These are phyloP conservation scores for Natator depressus DNA, from an alignment of 2,113 vertebrate species.

Conservation along the genomic window DNA sequence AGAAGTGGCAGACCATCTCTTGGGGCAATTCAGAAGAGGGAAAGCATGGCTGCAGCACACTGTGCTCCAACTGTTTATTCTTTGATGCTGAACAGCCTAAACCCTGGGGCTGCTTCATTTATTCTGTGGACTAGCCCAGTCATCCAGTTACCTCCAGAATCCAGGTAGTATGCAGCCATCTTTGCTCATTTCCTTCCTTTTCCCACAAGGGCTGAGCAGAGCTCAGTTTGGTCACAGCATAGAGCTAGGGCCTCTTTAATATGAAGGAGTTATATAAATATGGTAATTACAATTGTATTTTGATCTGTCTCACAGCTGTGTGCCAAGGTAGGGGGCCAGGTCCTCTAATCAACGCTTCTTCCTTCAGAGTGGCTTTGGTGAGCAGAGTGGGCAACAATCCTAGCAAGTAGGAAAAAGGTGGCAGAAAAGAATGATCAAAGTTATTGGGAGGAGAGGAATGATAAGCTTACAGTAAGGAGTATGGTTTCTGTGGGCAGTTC, in stretches of 20 bases:
- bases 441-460: background rate
- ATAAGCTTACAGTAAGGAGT: background rate
- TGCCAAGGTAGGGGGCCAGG: background rate
- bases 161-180: fast-evolving
- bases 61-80: background rate
- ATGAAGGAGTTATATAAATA: background rate
- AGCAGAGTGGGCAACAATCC: background rate
- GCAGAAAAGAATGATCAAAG: background rate
- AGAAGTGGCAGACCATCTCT: background rate
- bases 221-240: background rate
- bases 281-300: background rate
- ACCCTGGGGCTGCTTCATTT: background rate
- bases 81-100: background rate
- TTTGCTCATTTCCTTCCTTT: background rate
- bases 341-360: background rate
- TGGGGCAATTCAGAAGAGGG: background rate
- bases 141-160: background rate
- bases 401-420: background rate
- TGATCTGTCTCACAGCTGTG: background rate
- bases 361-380: background rate
- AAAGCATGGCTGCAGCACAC: background rate
- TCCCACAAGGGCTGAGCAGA: fast-evolving
- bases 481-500: background rate
- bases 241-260: background rate
- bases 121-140: background rate